A percentile compares a stretch with the other conserved stretches of the same genome.
These are phyloP conservation scores for Copidosoma aretas DNA, from an alignment of 2,888 invertebrate genomes.

Conservation along the genomic window DNA sequence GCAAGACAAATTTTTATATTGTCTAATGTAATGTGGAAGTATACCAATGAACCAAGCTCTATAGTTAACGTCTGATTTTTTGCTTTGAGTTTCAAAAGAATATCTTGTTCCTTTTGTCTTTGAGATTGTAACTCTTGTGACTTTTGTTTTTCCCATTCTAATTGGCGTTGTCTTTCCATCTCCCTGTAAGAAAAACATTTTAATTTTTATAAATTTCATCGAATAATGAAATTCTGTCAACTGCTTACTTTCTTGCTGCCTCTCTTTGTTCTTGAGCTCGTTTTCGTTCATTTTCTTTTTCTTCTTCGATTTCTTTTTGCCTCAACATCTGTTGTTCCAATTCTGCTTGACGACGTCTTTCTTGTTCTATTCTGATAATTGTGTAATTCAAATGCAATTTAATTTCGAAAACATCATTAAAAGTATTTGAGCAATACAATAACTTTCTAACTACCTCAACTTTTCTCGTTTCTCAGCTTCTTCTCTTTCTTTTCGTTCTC, in stretches of 20 bases:
- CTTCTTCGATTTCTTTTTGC: conserved; percentile 77
- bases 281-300: conserved; percentile 79
- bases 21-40: neutral
- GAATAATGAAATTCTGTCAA: neutral
- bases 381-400: conserved; percentile 9
- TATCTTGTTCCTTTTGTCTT: conserved; percentile 84
- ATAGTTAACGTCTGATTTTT: conserved; percentile 83
- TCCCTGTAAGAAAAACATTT: conserved; percentile 66
- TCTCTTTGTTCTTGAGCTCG: conserved; percentile 81
- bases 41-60: conserved; percentile 69
- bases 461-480: conserved; percentile 88
- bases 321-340: conserved; percentile 80
- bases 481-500: conserved; percentile 91
- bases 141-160: conserved; percentile 95
- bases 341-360: conserved; percentile 86
- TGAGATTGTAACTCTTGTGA: conserved; percentile 84
- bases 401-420: conserved; percentile 14
- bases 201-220: conserved; percentile 11
- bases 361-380: conserved; percentile 67
- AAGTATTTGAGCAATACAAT: conserved; percentile 1
- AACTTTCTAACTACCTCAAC: conserved; percentile 66
- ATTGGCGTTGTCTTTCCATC: conserved; percentile 91
- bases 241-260: conserved; percentile 73
- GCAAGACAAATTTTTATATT: neutral
- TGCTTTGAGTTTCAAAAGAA: conserved; percentile 84